Evolutionary conservation across 2,113 vertebrate species (phyloP).

Genomic region (Beaufortia kweichowensis): DNA sequence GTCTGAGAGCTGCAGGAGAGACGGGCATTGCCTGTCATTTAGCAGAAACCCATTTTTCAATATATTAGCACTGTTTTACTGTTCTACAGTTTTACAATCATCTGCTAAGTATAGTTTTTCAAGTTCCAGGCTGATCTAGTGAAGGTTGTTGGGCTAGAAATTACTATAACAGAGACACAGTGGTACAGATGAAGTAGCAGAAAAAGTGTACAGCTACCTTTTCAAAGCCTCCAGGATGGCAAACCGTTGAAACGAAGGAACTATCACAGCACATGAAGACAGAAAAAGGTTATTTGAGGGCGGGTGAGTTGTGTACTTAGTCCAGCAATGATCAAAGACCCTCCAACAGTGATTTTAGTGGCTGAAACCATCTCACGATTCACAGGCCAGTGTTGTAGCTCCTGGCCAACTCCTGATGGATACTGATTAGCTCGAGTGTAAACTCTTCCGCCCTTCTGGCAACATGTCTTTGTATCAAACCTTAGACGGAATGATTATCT

Average conservation of each 20-base stretch:
- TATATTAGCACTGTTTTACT: conserved; percentile 23
- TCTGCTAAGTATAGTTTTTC: too few species aligned
- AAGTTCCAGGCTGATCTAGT: too few species aligned
- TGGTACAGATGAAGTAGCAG: neutral
- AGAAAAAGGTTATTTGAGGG: neutral
- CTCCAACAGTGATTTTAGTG: conserved; percentile 18
- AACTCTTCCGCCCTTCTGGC: neutral
- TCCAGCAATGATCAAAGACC: conserved; percentile 20
- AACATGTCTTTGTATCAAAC: conserved; percentile 1
- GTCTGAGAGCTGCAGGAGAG: conserved; percentile 2
- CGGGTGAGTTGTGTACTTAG: conserved; percentile 6
- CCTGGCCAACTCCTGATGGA: conserved; percentile 7
- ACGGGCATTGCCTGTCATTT: conserved; percentile 24
- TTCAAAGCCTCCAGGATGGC: neutral
- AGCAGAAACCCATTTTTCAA: conserved; percentile 31
- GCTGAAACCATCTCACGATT: neutral
- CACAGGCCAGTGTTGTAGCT: conserved; percentile 2
- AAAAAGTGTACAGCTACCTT: neutral
- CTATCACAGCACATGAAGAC: neutral
- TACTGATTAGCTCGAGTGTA: conserved; percentile 5
- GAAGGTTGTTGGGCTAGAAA: neutral
- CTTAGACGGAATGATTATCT: conserved; percentile 27
- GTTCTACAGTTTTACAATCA: neutral
- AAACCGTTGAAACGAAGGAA: neutral
- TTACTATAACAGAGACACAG: neutral